phyloP scores from a whole-genome alignment of 2,797 vertebrate species.

The Gobionotothen gibberifrons region DNA sequence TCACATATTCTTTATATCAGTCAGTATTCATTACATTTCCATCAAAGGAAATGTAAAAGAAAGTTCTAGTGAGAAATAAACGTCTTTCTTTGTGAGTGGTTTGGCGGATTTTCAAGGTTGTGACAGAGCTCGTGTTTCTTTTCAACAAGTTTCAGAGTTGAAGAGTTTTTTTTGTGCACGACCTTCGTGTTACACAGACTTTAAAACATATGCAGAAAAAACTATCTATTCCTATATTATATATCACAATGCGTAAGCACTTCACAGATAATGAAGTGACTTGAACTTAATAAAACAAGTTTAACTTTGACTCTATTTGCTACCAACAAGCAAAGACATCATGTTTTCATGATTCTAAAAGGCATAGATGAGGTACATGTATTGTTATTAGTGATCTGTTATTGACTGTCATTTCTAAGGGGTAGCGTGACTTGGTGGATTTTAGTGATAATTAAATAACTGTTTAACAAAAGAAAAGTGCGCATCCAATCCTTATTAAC shows the following conservation, averaged over 20 bases:
- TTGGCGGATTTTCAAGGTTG: slow-evolving; percentile 31
- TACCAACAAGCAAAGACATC: background rate
- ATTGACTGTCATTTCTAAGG: background rate
- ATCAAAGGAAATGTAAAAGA: background rate
- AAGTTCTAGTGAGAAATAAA: background rate
- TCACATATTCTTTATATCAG: background rate
- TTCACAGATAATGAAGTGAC: no score
- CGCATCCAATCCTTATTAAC: no score
- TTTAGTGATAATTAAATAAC: background rate
- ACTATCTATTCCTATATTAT: background rate
- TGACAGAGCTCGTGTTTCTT: background rate
- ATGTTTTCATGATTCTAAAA: slow-evolving; percentile 4
- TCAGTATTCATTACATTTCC: slow-evolving; percentile 9
- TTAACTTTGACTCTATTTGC: background rate
- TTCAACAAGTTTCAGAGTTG: background rate
- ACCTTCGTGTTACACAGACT: slow-evolving; percentile 1
- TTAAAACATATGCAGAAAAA: background rate
- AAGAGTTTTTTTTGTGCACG: background rate
- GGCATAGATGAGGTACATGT: background rate
- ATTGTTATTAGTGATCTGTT: background rate
- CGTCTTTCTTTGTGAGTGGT: background rate
- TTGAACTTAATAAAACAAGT: no score
- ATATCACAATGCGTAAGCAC: background rate
- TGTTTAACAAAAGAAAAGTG: no score
- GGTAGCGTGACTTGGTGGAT: background rate